phyloP scores from a whole-genome alignment of 1,140 invertebrate species.

The Telenomus remus region DNA sequence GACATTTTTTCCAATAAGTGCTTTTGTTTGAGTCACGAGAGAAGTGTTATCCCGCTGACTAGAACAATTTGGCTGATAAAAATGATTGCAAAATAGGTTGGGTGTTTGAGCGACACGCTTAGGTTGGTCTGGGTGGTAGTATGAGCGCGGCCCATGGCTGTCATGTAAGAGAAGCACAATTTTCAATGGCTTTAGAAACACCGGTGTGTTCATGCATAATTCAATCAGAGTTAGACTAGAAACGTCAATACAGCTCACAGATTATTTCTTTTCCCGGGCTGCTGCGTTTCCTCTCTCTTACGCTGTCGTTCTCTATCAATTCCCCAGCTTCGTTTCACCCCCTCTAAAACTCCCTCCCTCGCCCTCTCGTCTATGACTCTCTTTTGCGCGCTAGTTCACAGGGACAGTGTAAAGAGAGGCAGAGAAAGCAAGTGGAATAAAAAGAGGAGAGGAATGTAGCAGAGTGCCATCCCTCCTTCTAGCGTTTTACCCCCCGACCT shows the following conservation, averaged over 20 bases:
- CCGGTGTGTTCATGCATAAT: slow-evolving; percentile 76
- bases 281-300: slow-evolving; percentile 68
- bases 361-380: slow-evolving; percentile 57
- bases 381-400: slow-evolving; percentile 55
- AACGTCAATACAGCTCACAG: slow-evolving; percentile 77
- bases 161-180: slow-evolving; percentile 52
- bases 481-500: slow-evolving; percentile 56
- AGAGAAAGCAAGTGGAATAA: slow-evolving; percentile 58
- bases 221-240: slow-evolving; percentile 77
- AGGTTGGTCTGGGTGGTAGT: slow-evolving; percentile 20
- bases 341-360: slow-evolving; percentile 61
- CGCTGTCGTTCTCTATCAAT: slow-evolving; percentile 61
- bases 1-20: slow-evolving; percentile 16
- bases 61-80: slow-evolving; percentile 32
- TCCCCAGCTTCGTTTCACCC: slow-evolving; percentile 56
- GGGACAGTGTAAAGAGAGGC: slow-evolving; percentile 52
- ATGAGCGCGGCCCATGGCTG: slow-evolving; percentile 37
- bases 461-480: slow-evolving; percentile 54
- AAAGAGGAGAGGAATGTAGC: slow-evolving; percentile 57
- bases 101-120: slow-evolving; percentile 5
- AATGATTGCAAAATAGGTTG: slow-evolving; percentile 28
- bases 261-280: slow-evolving; percentile 77
- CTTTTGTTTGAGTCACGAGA: slow-evolving; percentile 4
- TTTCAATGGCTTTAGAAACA: slow-evolving; percentile 64
- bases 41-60: slow-evolving; percentile 3